Conservation (phyloP, 2,888 invertebrate species). For the Mimumesa dahlbomi region DNA sequence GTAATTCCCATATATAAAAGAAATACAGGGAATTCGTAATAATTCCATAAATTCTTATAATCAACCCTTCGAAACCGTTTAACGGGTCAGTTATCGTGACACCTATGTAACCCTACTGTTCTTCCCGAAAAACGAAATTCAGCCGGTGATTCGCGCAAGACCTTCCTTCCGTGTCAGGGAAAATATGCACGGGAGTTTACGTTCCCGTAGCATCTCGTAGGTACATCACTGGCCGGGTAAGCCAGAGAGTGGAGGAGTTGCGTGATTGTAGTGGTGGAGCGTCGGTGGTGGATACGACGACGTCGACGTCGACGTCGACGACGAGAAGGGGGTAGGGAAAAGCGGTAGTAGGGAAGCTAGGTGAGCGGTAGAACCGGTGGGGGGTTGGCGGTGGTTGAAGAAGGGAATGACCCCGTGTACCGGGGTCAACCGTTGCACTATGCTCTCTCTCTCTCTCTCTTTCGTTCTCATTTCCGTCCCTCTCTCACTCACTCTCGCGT, state of each 20-base stretch:
- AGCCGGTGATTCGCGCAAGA: constrained; percentile 13
- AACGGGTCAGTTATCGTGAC: too few species aligned
- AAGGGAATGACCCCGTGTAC: constrained; percentile 75
- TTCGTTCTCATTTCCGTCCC: constrained; percentile 3
- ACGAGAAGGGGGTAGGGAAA: constrained; percentile 25
- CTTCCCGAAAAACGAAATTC: neutral
- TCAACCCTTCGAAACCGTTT: too few species aligned
- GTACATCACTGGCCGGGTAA: constrained; percentile 64
- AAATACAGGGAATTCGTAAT: too few species aligned
- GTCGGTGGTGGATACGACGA: constrained; percentile 40
- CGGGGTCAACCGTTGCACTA: constrained; percentile 76
- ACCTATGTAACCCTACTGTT: too few species aligned
- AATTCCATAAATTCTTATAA: too few species aligned
- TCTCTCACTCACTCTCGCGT: constrained; percentile 26
- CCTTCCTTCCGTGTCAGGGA: neutral
- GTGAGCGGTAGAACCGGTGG: constrained; percentile 39
- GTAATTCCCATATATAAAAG: too few species aligned
- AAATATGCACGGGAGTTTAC: constrained; percentile 59
- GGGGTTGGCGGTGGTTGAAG: constrained; percentile 67
- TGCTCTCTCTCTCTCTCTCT: constrained; percentile 50
- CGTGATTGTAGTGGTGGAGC: constrained; percentile 51
- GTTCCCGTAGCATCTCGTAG: constrained; percentile 64
- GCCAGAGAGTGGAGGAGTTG: constrained; percentile 50
- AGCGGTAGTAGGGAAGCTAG: constrained; percentile 26
- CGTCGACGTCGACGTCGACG: too few species aligned